phyloP scores from a whole-genome alignment of 2,797 vertebrate species.

The Sardinella longiceps region DNA sequence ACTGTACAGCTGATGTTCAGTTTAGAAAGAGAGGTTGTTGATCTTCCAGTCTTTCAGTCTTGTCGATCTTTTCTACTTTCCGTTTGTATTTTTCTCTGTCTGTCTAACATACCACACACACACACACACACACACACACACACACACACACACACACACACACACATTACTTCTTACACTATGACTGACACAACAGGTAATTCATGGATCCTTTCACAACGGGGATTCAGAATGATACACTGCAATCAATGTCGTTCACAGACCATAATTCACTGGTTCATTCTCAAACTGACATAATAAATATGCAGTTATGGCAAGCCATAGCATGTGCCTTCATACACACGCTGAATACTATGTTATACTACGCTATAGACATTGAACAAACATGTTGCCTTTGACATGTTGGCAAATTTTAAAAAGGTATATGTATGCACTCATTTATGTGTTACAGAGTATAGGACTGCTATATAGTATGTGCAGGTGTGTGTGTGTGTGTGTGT shows the following conservation, averaged over 20 bases:
- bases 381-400: too few relatives aligned
- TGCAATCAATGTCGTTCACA: background rate
- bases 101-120: background rate
- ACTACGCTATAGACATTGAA: too few relatives aligned
- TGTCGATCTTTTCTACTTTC: background rate
- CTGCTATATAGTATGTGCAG: too few relatives aligned
- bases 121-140: background rate
- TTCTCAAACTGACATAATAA: background rate
- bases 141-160: background rate
- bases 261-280: background rate
- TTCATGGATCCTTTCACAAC: background rate
- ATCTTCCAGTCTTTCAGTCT: background rate
- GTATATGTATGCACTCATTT: too few relatives aligned
- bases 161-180: background rate
- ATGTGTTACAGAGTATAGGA: too few relatives aligned
- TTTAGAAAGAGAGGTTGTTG: background rate
- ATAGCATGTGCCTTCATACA: too few relatives aligned
- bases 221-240: background rate
- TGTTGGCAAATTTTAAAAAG: too few relatives aligned
- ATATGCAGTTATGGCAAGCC: too few relatives aligned
- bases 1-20: background rate
- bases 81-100: background rate
- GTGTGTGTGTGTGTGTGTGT: too few relatives aligned
- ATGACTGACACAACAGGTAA: background rate
- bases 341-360: too few relatives aligned